phyloP scores from a whole-genome alignment of 2,113 vertebrate genomes.

The Pardalotus punctatus region DNA sequence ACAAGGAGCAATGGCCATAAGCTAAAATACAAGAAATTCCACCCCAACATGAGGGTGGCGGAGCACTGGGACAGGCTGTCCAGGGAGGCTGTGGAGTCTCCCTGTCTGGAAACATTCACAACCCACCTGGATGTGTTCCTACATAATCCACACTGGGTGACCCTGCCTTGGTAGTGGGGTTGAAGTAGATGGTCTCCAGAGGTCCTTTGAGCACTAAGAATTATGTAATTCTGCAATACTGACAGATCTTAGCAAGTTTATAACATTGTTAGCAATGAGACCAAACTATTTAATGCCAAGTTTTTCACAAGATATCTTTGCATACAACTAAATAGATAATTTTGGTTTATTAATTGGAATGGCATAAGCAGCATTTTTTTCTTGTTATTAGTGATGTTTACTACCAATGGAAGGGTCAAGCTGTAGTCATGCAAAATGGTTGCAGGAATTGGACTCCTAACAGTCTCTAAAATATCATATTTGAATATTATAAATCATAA shows the following conservation, averaged over 20 bases:
- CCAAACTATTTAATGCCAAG: neutral
- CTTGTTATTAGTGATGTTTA: neutral
- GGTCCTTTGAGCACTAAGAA: neutral
- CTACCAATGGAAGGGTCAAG: neutral
- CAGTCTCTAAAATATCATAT: neutral
- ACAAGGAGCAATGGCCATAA: neutral
- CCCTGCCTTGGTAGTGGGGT: accelerated
- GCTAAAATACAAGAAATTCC: neutral
- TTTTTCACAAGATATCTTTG: neutral
- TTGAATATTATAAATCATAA: neutral
- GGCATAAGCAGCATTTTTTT: neutral
- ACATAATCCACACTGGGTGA: neutral
- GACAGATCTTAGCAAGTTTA: neutral
- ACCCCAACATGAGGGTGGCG: neutral
- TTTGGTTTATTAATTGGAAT: neutral
- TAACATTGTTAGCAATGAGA: neutral
- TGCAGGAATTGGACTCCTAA: neutral
- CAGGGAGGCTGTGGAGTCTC: too few species aligned
- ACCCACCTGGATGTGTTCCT: neutral
- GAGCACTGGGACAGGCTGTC: neutral
- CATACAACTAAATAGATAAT: neutral
- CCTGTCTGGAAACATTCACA: neutral
- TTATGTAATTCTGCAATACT: neutral
- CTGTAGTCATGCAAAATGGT: neutral
- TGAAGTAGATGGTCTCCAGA: neutral